Base-by-base conservation (phyloP, 1,140 invertebrate genomes). In the Chironomus tepperi region DNA sequence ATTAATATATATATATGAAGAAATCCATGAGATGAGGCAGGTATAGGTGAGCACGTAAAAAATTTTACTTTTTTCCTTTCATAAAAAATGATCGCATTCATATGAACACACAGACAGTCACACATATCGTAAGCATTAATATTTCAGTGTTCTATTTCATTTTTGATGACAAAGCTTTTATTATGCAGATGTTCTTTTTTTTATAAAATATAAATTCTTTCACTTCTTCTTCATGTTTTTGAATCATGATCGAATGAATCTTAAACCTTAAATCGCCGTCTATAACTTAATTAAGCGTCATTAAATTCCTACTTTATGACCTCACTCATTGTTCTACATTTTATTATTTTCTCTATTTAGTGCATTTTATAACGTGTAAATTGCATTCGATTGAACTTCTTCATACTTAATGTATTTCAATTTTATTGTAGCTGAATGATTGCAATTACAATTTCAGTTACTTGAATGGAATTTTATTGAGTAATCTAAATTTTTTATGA, bases 281-380 rank as follows among this genome's bases (percentile, higher is more conserved):
- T 57, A 57, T 57, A 57, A 57, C 8, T 57, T 3, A 57, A 57
- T 57, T 57, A 57, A 57, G 47, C 47, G 8, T 57, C 12, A 57
- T 57, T 47, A 47, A 47, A 47, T 47, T 47, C 43, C 7, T 47
- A 47, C 43, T 47, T 57, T 57, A 57, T 57, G 47, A 57, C 47
- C 47, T 15, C 12, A 57, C 47, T 12, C 12, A 57, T 57, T 57
- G 47, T 57, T 57, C 47, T 57, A 57, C 12, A 57, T 57, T 57
- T 57, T n/a, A n/a, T 47, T 47, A 47, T 57, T 57, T 12, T 15
- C n/a, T 34, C 24, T 34, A 34, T 34, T 34, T 34, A 34, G 24
- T 34, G 24, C 24, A 34, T 34, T 57, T 57, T 57, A 57, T n/a
- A 57, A 57, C n/a, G 47, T 57, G 47, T 57, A 57, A 57, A 57